phyloP scores from a whole-genome alignment of 2,113 vertebrate species.

The Pseudopodoces humilis region DNA sequence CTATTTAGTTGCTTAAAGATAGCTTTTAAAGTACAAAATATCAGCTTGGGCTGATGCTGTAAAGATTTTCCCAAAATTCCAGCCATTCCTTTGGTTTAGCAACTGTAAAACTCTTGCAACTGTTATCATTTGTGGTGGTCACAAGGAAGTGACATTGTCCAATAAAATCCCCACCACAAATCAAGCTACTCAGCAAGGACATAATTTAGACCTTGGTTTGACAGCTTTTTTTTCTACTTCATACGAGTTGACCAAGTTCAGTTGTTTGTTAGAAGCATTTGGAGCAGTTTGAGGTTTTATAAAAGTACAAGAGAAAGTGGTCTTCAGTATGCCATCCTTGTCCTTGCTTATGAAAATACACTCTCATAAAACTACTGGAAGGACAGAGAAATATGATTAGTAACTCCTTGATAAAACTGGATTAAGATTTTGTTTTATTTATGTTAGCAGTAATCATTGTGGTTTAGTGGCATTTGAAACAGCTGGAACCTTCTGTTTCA shows the following conservation, averaged over 20 bases:
- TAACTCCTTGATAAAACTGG: slow-evolving; percentile 44
- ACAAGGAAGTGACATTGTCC: slow-evolving; percentile 44
- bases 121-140: slow-evolving; percentile 64
- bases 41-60: slow-evolving; percentile 17
- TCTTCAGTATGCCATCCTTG: background rate
- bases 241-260: background rate
- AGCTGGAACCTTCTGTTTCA: slow-evolving; percentile 65
- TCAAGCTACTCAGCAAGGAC: slow-evolving; percentile 26
- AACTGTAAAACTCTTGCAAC: slow-evolving; percentile 29
- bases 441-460: slow-evolving; percentile 65
- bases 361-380: slow-evolving; percentile 22
- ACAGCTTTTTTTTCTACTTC: background rate
- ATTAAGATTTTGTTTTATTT: slow-evolving; percentile 64
- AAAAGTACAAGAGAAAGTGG: background rate
- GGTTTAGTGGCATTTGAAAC: slow-evolving; percentile 58
- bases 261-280: background rate
- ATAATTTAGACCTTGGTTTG: slow-evolving; percentile 23
- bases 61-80: slow-evolving; percentile 54
- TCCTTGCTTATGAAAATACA: background rate
- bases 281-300: background rate
- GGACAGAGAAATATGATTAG: slow-evolving; percentile 12
- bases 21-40: slow-evolving; percentile 42
- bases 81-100: slow-evolving; percentile 61
- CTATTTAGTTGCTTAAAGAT: slow-evolving; percentile 32
- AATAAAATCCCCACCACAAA: background rate